Evolutionary conservation across 2,113 vertebrate genomes (phyloP), one percentile per base, ranked within the genome.

Genomic region (Atherinomorus stipes): DNA sequence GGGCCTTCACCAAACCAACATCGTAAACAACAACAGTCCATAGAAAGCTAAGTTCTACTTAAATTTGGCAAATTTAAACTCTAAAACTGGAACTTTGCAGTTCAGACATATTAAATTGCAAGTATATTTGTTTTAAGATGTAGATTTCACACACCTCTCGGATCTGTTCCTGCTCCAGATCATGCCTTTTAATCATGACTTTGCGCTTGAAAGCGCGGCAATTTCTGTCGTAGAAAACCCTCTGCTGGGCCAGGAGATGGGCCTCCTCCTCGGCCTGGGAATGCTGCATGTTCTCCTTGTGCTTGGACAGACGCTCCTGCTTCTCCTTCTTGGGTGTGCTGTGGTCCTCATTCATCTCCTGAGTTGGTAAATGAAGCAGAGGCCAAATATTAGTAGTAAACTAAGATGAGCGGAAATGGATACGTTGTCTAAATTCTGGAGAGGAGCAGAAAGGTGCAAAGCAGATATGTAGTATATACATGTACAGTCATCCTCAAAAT

Each of bases 321-420:
- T 99, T 99, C 93, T 99, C 98, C 84, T 98, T 99, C 94, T 98
- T 99, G 52, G 98, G 98, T 37, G 98, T 99, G 95, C 96, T 98
- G 86, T 98, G 96, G 91, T 99, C 98, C 92, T 99, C 98, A 1
- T 96, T 98, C 98, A 99, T 98, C 85, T 99, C 98, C 98, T 99
- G 87, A 31, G 58, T 13, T 18, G 31, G 22, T 12, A 11, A 1
- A 15, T 21, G 40, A 19, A 53, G 16, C 7, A 64, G 9, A 38
- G 2, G n/a, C 34, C 0, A 23, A 7, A 15, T 0, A 0, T n/a
- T 53, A 38, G 26, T 31, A 18, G 12, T 31, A 25, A 53, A 50
- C 50, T 31, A 42, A 54, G 16, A 5, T 8, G 38, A 22, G 13
- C 40, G n/a, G 7, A 34, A 28, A 8, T 7, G 2, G 0, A 26